These are phyloP conservation scores for Gambusia yucatana DNA, from an alignment of 2,797 vertebrate species.

Conservation along the genomic window DNA sequence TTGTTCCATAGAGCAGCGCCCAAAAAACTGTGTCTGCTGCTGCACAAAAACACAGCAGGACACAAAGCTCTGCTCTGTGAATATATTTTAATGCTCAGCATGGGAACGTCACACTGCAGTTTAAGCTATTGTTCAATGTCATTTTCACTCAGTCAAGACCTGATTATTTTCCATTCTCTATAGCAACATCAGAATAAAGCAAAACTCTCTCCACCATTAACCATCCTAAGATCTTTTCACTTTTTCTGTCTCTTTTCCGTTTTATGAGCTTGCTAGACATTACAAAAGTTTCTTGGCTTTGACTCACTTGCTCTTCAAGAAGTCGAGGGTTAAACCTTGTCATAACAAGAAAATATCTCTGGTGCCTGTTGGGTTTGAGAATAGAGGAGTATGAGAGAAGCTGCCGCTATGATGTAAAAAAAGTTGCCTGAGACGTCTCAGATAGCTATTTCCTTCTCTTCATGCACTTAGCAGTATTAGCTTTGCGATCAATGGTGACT, in stretches of 20 bases:
- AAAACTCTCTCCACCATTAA: slow-evolving; percentile 45
- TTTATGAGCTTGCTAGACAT: slow-evolving; percentile 40
- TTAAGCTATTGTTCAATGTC: slow-evolving; percentile 56
- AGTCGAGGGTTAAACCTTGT: slow-evolving; percentile 54
- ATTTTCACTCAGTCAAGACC: slow-evolving; percentile 27
- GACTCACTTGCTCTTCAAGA: slow-evolving; percentile 29
- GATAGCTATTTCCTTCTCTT: slow-evolving; percentile 52
- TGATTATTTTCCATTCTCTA: slow-evolving; percentile 35
- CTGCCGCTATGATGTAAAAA: slow-evolving; percentile 52
- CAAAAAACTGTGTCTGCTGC: slow-evolving; percentile 29
- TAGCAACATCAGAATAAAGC: slow-evolving; percentile 34
- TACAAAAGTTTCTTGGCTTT: slow-evolving; percentile 58
- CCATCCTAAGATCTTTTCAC: slow-evolving; percentile 42
- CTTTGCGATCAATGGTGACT: slow-evolving; percentile 40
- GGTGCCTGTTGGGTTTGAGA: slow-evolving; percentile 49
- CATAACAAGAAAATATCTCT: slow-evolving; percentile 58
- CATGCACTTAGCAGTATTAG: slow-evolving; percentile 19
- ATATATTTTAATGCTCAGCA: slow-evolving; percentile 41
- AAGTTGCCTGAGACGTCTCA: slow-evolving; percentile 68
- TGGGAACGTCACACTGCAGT: slow-evolving; percentile 49
- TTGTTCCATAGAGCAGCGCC: slow-evolving; percentile 29
- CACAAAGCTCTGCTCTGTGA: slow-evolving; percentile 28
- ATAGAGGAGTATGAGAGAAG: slow-evolving; percentile 46
- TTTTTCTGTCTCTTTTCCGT: slow-evolving; percentile 9
- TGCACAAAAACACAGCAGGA: slow-evolving; percentile 48